Base-by-base conservation (phyloP, 1,140 invertebrate species). In the Eueides isabella region DNA sequence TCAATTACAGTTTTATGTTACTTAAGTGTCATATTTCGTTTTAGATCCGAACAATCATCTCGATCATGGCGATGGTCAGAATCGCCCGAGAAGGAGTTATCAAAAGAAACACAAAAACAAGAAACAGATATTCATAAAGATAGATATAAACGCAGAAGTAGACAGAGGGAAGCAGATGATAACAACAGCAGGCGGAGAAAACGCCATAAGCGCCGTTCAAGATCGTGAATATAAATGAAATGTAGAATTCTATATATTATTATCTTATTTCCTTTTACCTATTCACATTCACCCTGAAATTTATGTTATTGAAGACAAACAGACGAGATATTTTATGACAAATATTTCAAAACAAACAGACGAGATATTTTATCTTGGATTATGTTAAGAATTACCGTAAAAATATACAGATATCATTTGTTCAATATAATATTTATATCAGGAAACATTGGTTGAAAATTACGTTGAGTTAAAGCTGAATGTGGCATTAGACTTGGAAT, bases 21-120 rank as follows among this genome's bases (percentile, higher is more conserved):
- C 16, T 29, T 66, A 35, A 6, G 30, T 16, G 23, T 19, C 48
- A 19, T 16, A 41, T 66, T 5, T 44, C 55, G 72, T 87, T 85
- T 67, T 67, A 91, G 88, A 71, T 68, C 62, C 76, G 41, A 68
- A 26, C 68, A 72, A 6, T 85, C 94, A 5, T 80, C 80, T 30
- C 87, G 94, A 33, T 94, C 95, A 71, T 97, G 96, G 96, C 94
- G 96, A 71, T 97, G 96, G 96, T 97, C 96, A 7, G 96, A 96
- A 83, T 96, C 96, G 31, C 96, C 96, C 0, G 96, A 96, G 75
- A 92, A 93, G 65, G 76, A 84, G n/a, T 66, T 77, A 23, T 55
- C 77, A 30, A 84, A 68, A 76, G 26, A 55, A 23, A 23, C 19
- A 23, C 23, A 23, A 9, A 26, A 12, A 55, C 48, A 55, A 55